Evolutionary conservation across 2,113 vertebrate species (phyloP), one percentile per base, ranked within the genome.

Genomic region (Agapornis roseicollis): DNA sequence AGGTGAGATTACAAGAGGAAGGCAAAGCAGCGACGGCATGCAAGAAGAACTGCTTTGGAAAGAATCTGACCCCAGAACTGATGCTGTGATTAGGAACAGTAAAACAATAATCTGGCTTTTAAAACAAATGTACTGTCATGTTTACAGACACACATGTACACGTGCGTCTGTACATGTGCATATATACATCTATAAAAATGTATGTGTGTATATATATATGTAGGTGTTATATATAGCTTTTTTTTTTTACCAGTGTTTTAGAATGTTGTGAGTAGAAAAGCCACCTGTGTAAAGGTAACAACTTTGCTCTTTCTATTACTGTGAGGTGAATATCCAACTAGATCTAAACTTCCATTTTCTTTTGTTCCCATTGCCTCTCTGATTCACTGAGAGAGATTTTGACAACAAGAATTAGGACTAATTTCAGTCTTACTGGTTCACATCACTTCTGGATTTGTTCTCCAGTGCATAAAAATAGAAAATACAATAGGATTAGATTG

Each of bases 401-500:
- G 44, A 88, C 56, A 77, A n/a, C 10, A 90, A 70, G 31, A 90
- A 94, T 85, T 90, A 93, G 24, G 42, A 86, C 42, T 44, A 83
- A 91, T 94, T 95, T 93, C 71, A 88, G 41, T 63, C 60, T 91
- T 64, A 50, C 74, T 46, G 47, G 88, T 74, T 88, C 71, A 80
- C 27, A 52, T 71, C 20, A 42, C 4, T 94, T 86, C 68, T 91
- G 55, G 58, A 92, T 94, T 92, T 93, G 49, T 39, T 89, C 87
- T 52, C 52, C 42, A 66, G 47, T 3, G 3, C 85, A 90, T 49
- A 80, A 80, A 94, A 94, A 65, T 39, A 93, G 83, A 81, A 89
- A 94, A 89, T 66, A 80, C 72, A 92, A 79, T 92, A 60, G 31
- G n/a, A 92, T 94, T 95, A 93, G 47, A 80, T 91, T 94, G 83